Evolutionary conservation across 2,888 invertebrate species (phyloP).

Genomic region (Romanomermis culicivorax): DNA sequence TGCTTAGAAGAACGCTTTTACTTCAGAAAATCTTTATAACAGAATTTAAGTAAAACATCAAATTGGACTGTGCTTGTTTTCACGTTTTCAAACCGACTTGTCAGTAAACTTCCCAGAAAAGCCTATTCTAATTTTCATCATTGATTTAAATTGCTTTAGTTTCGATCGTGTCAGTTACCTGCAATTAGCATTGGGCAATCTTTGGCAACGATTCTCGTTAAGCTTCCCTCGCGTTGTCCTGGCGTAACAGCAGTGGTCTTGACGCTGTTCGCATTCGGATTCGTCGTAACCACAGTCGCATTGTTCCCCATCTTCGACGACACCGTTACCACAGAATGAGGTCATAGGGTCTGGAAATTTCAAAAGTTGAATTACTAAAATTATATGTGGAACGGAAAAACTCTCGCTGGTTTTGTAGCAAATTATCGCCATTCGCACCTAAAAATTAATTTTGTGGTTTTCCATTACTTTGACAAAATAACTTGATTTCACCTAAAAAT

Average conservation of each 20-base stretch:
- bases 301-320: slow-evolving; percentile 88
- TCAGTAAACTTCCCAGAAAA: too few relatives aligned
- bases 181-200: slow-evolving; percentile 55
- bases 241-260: slow-evolving; percentile 62
- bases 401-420: slow-evolving; percentile 56
- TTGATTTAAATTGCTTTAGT: too few relatives aligned
- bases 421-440: slow-evolving; percentile 81
- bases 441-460: too few relatives aligned
- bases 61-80: too few relatives aligned
- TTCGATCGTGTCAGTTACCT: too few relatives aligned
- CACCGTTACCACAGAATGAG: slow-evolving; percentile 97
- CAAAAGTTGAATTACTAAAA: slow-evolving; percentile 7
- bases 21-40: too few relatives aligned
- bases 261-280: slow-evolving; percentile 56
- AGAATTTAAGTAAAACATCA: too few relatives aligned
- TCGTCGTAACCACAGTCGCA: slow-evolving; percentile 93
- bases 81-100: too few relatives aligned
- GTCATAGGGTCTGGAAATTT: slow-evolving; percentile 54
- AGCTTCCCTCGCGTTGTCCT: slow-evolving; percentile 29
- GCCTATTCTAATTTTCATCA: too few relatives aligned
- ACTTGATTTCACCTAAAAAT: too few relatives aligned
- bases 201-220: slow-evolving; percentile 39
- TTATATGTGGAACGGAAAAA: slow-evolving; percentile 13
- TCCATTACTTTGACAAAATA: too few relatives aligned
- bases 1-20: too few relatives aligned